Base-by-base conservation (phyloP, 2,113 vertebrate species). In the Proterorhinus semilunaris region DNA sequence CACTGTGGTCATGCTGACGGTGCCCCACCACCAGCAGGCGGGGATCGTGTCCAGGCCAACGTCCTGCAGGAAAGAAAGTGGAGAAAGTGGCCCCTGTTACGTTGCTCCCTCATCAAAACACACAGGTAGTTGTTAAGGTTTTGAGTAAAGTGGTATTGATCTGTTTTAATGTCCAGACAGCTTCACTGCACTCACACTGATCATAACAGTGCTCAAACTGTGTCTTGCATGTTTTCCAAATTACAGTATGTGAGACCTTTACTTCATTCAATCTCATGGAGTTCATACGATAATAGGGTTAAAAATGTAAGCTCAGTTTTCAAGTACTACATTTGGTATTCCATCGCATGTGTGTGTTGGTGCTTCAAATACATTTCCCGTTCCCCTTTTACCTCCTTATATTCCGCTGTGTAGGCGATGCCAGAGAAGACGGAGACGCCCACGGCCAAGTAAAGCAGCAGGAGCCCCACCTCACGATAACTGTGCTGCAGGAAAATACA, bases 11-110 rank as follows among this genome's bases (percentile, higher is more conserved):
- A 99, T 99, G 93, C 95, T 98, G 69, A 99, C 98, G 0, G 95
- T 99, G n/a, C 97, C 98, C 98, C 98, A 99, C 98, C 98, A 99
- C 97, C 96, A 99, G 92, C 97, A 98, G 5, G 96, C 96, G 0
- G 98, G 98, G 88, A 99, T 98, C 75, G 96, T 99, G 91, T 98
- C 94, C 2, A 98, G 94, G 53, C 97, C 96, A 0, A 93, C 94
- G 0, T 95, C 94, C 89, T 91, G 71, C 0, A 27, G 8, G 46
- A 53, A 5, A 65, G n/a, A 63, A 8, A 64, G 43, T 69, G 21
- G 61, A 21, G 21, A 21, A 21, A 1, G 21, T 21, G 21, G n/a
- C n/a, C n/a, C n/a, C n/a, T n/a, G 0, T 1, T 10, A 53, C 7
- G 7, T 13, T 13, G 13, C 3, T 49, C 10, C 3, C 27, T 36